Conservation (phyloP, 2,113 vertebrate species). For the Bubo scandiacus region DNA sequence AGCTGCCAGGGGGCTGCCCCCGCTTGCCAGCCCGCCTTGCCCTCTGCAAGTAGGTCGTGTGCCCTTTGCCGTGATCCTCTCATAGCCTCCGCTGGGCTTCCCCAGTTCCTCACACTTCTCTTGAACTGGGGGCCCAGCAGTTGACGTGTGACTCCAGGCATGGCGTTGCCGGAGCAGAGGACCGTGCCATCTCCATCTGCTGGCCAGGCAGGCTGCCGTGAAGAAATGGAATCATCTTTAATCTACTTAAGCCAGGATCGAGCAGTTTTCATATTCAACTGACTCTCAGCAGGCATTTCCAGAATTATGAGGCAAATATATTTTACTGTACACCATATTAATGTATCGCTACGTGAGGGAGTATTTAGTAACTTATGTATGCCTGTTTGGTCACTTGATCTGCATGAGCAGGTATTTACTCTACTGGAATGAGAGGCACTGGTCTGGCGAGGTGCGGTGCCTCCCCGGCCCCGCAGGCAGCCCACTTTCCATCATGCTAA, state of each 20-base stretch:
- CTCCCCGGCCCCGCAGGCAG: neutral
- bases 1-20: neutral
- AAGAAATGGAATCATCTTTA: neutral
- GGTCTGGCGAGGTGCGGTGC: neutral
- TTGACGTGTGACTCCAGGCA: fast-evolving
- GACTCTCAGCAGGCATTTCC: neutral
- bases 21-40: neutral
- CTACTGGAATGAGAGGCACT: fast-evolving
- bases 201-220: neutral
- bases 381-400: fast-evolving
- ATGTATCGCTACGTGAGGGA: neutral
- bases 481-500: too few relatives aligned
- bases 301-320: neutral
- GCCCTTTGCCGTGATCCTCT: neutral
- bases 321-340: neutral
- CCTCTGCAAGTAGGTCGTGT: too few relatives aligned
- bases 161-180: neutral
- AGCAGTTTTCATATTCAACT: neutral
- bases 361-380: neutral
- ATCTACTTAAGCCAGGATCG: neutral
- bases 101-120: neutral
- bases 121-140: neutral
- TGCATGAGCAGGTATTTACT: neutral
- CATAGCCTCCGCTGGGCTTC: fast-evolving
- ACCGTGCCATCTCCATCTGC: fast-evolving